Conservation (phyloP, 2,113 vertebrate genomes). For the Siniperca knerii region DNA sequence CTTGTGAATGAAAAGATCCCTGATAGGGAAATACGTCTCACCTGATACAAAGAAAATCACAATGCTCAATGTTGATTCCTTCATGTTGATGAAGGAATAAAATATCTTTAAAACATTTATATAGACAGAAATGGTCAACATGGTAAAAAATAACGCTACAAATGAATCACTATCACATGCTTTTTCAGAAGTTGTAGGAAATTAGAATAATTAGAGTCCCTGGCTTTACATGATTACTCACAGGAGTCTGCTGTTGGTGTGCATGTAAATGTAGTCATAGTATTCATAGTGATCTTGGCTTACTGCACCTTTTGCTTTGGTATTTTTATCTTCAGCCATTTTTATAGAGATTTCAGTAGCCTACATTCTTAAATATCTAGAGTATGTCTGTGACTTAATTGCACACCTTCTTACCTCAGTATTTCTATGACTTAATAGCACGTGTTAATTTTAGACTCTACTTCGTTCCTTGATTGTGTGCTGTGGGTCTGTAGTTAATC, state of each 20-base stretch:
- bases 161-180: background rate
- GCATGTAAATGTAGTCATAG: background rate
- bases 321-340: too few species aligned
- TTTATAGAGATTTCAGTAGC: background rate
- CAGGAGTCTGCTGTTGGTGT: background rate
- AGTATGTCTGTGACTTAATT: background rate
- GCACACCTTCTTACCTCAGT: background rate
- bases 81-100: background rate
- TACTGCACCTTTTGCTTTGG: too few species aligned
- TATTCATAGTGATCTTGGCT: background rate
- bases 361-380: background rate
- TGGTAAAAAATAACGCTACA: background rate
- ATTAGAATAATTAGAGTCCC: background rate
- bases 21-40: background rate
- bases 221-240: background rate
- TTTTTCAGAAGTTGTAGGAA: background rate
- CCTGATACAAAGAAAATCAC: background rate
- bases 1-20: background rate
- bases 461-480: conserved; percentile 66
- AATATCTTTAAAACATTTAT: background rate
- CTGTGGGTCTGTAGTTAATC: conserved; percentile 28
- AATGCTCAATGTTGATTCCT: background rate
- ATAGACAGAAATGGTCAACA: background rate
- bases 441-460: conserved; percentile 34
- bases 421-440: conserved; percentile 9